Evolutionary conservation across 2,888 invertebrate genomes (phyloP).

Genomic region (Flexamia atlantica): DNA sequence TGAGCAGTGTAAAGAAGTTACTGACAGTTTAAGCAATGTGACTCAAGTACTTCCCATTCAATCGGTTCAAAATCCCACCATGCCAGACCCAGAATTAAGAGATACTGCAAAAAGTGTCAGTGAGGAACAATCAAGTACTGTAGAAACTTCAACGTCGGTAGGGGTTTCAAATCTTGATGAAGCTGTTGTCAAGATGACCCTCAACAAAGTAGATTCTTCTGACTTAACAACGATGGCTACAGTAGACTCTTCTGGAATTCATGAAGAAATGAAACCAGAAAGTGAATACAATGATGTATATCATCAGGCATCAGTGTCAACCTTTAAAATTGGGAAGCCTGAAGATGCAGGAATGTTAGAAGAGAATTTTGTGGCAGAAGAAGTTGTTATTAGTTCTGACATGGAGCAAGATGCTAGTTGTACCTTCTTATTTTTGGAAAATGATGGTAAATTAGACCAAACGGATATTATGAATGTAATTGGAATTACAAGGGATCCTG

Average conservation of each 20-base stretch:
- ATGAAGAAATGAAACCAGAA: background rate
- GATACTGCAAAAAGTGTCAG: background rate
- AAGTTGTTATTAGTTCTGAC: slow-evolving; percentile 32
- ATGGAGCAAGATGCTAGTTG: slow-evolving; percentile 11
- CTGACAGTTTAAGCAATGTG: slow-evolving; percentile 13
- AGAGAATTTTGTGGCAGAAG: slow-evolving; percentile 33
- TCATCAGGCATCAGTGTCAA: background rate
- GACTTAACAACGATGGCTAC: no score
- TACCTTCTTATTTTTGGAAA: background rate
- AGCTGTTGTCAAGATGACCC: background rate
- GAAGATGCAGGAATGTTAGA: slow-evolving; percentile 9
- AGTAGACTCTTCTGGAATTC: slow-evolving; percentile 19
- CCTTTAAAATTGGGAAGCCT: slow-evolving; percentile 6
- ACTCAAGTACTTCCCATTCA: background rate
- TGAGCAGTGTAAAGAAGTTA: slow-evolving; percentile 31
- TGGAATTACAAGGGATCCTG: slow-evolving; percentile 5
- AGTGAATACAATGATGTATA: background rate
- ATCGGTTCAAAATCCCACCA: background rate
- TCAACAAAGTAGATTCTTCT: background rate
- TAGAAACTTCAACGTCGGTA: background rate
- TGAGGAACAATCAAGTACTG: background rate
- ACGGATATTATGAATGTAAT: slow-evolving; percentile 44
- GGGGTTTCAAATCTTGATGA: background rate
- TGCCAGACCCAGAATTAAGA: background rate
- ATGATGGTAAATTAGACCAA: slow-evolving; percentile 5